Evolutionary conservation across 2,113 vertebrate species (phyloP).

Genomic region (Oreamnos americanus): DNA sequence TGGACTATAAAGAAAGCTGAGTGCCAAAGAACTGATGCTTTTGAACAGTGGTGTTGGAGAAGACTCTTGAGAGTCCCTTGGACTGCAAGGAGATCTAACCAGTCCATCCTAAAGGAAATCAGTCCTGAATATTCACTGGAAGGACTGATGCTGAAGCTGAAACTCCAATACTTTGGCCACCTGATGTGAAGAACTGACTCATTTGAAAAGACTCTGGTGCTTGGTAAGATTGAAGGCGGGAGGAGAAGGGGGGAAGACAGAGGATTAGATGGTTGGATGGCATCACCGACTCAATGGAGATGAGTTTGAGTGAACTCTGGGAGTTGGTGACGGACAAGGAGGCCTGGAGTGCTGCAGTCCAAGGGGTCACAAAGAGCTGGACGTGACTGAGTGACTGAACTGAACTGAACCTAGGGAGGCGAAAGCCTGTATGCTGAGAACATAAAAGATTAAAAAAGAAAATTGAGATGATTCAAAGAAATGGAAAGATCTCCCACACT

Average conservation of each 20-base stretch:
- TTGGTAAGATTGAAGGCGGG: fast-evolving
- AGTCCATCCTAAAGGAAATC: neutral
- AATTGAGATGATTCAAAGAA: neutral
- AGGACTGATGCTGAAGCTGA: neutral
- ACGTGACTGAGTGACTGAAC: neutral
- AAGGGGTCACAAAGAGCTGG: neutral
- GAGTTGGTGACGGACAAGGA: neutral
- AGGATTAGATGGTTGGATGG: neutral
- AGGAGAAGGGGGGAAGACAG: neutral
- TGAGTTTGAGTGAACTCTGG: neutral
- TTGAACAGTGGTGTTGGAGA: neutral
- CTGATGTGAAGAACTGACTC: neutral
- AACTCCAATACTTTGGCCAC: neutral
- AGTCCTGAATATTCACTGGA: neutral
- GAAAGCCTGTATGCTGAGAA: neutral
- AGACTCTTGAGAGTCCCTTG: neutral
- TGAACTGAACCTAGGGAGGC: neutral
- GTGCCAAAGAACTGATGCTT: neutral
- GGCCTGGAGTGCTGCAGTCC: neutral
- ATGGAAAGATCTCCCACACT: neutral
- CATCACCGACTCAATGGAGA: neutral
- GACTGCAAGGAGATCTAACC: neutral
- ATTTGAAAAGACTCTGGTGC: neutral
- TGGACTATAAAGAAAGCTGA: neutral
- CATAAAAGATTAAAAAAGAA: neutral